phyloP scores from a whole-genome alignment of 2,113 vertebrate species.

The Aix galericulata region DNA sequence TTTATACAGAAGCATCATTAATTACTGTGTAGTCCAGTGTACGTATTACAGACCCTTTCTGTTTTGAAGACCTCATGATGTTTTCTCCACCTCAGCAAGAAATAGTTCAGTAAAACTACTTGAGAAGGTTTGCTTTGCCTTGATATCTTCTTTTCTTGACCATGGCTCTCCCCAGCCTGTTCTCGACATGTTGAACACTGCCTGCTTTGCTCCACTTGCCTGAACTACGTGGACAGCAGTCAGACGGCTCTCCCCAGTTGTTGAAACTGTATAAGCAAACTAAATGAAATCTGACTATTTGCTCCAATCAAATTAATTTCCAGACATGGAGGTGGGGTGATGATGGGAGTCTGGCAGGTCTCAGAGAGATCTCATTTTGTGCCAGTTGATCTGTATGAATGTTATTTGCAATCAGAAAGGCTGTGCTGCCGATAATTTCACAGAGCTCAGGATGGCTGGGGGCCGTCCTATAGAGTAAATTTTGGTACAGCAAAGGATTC shows the following conservation, averaged over 20 bases:
- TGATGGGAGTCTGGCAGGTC: constrained; percentile 50
- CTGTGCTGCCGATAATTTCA: background rate
- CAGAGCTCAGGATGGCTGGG: background rate
- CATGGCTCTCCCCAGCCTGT: background rate
- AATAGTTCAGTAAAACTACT: background rate
- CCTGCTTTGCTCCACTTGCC: constrained; percentile 45
- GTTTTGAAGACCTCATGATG: background rate
- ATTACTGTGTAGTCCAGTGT: background rate
- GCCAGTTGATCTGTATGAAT: constrained; percentile 69
- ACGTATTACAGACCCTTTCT: background rate
- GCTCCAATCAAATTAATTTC: constrained; percentile 77
- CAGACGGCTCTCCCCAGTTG: constrained; percentile 20
- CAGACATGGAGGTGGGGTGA: constrained; percentile 47
- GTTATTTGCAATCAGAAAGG: constrained; percentile 69
- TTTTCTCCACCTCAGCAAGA: background rate
- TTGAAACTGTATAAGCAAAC: constrained; percentile 69
- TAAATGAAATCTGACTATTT: constrained; percentile 67
- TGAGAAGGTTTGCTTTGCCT: background rate
- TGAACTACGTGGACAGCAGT: background rate
- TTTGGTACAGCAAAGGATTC: background rate
- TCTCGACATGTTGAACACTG: constrained; percentile 31
- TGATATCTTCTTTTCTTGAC: background rate
- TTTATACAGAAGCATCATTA: background rate
- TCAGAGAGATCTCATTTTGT: constrained; percentile 69
- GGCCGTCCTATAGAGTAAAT: background rate